Base-by-base conservation (phyloP, 2,888 invertebrate species). In the Melipona beecheii region DNA sequence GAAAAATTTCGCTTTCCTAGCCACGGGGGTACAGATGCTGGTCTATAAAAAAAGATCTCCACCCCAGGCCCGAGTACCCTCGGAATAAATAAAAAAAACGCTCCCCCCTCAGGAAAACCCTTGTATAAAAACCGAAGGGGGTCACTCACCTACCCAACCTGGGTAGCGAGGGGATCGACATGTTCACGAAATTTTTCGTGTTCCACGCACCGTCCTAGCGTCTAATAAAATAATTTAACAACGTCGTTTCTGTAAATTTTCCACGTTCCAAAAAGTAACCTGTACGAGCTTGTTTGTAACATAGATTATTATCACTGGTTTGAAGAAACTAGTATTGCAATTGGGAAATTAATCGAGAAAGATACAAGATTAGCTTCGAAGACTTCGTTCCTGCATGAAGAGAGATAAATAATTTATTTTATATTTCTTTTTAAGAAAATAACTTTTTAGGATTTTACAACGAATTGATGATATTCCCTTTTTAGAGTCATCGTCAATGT, bases 81-180 rank as follows among this genome's bases (percentile, higher is more conserved):
- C 88, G 90, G 85, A 89, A 87, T 86, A 91, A 91, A 92, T n/a
- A 91, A 43, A 72, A 60, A 65, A 62, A 50, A 27, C 83, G 83
- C 81, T 87, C 90, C 91, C 93, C 90, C 90, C 88, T 84, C 89
- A 90, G 90, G 89, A 93, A 93, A 93, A 92, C 92, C 93, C 93
- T 92, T 92, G 92, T 93, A 91, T 92, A 93, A 93, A 93, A 93
- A 93, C 91, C 92, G 91, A 92, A 93, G 93, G 93, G 93, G 93
- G 93, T 93, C 93, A 92, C 87, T 88, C 88, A 90, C 91, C 92
- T 93, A 92, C 90, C 91, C 90, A 89, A 81, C 86, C 77, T 85
- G 75, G 86, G 85, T 91, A 90, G 90, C 90, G 87, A 91, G 89
- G 90, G 91, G 82, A 87, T 89, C 86, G 78, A 78, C 62, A 76